Base-by-base conservation (phyloP, 2,113 vertebrate genomes). In the Prunella himalayana region DNA sequence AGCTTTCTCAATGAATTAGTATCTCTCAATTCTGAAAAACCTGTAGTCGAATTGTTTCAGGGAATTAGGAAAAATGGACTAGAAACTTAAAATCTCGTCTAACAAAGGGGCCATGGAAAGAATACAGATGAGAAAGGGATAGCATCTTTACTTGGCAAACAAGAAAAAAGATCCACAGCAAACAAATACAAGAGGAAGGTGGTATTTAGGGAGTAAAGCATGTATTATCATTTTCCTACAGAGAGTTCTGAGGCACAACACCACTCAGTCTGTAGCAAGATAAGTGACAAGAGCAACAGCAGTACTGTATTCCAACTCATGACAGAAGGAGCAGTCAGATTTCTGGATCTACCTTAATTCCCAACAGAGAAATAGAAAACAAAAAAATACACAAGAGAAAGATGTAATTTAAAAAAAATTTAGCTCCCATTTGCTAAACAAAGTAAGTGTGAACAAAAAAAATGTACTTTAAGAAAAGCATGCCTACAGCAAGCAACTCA, bases 1-100 rank as follows among this genome's bases (percentile, higher is more conserved):
- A 42, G 31, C 17, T 82, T 78, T 94, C 59, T 82, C 30, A 83
- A 37, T 2, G n/a, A 17, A 13, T 60, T 73, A 47, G 54, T 1
- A 44, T 37, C 22, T 50, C 57, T n/a, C 41, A 72, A n/a, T 51
- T 92, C 21, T 15, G 49, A 82, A 81, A 79, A 64, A 51, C 0
- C 0, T 1, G 2, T 2, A 56, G 45, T 16, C 2, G 8, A 83
- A n/a, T 22, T 73, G 6, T 33, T 86, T n/a, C 1, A 4, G 42
- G 27, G 18, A 75, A 19, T 27, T 49, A 70, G 33, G 50, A 78
- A 65, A 86, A 25, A 44, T 5, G 44, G 28, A 75, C 4, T 10
- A 65, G 54, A 88, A 88, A 53, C 35, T 41, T 6, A 30, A 3
- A 65, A 50, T 18, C 17, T 88, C 2, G 0, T 20, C 22, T 61